Conservation (phyloP, 2,888 invertebrate species). For the Thera britannica region DNA sequence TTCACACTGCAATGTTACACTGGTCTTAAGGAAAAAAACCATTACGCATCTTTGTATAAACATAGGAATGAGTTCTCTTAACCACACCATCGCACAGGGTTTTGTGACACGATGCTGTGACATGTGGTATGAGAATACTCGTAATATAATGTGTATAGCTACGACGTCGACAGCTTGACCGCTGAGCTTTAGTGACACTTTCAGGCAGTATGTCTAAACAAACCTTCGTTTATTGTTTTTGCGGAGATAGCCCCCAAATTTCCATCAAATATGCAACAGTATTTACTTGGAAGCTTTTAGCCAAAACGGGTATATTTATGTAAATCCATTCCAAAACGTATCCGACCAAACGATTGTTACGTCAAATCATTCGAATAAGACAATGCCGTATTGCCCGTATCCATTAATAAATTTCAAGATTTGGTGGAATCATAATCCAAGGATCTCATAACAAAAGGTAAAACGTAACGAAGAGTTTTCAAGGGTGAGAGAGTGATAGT, state of each 20-base stretch:
- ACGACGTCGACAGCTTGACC: too few relatives aligned
- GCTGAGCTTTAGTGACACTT: too few relatives aligned
- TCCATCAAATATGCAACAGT: constrained; percentile 51
- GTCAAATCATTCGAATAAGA: constrained; percentile 53
- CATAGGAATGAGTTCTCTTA: too few relatives aligned
- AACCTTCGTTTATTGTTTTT: too few relatives aligned
- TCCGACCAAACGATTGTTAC: constrained; percentile 45
- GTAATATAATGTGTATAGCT: not conserved
- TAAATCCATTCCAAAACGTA: constrained; percentile 57
- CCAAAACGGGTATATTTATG: constrained; percentile 54
- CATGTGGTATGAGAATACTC: too few relatives aligned
- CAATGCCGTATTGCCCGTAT: constrained; percentile 53
- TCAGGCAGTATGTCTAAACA: too few relatives aligned
- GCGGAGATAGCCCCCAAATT: not conserved
- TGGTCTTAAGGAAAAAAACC: too few relatives aligned
- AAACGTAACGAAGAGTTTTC: constrained; percentile 49
- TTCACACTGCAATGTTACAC: too few relatives aligned
- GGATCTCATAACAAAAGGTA: constrained; percentile 51
- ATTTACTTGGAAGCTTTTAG: constrained; percentile 51
- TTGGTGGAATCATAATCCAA: constrained; percentile 45
- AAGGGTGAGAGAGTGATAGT: constrained; percentile 42
- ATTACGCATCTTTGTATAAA: too few relatives aligned
- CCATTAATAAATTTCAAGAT: constrained; percentile 65
- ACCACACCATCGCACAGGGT: too few relatives aligned
- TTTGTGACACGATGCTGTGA: too few relatives aligned